Conservation (phyloP, 1,140 invertebrate species). For the Ylistrum balloti region DNA sequence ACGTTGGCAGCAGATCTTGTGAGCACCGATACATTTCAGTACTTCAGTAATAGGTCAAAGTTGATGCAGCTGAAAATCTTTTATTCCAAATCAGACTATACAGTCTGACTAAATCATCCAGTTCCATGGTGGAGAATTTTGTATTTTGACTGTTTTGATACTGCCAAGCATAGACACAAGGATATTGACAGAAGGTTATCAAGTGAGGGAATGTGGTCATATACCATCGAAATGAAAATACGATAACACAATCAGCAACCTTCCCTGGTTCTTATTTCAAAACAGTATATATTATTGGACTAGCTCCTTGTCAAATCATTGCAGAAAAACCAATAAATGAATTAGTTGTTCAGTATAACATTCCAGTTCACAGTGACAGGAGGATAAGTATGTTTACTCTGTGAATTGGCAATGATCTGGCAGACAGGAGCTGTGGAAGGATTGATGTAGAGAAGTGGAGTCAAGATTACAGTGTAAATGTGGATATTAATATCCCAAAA, state of each 20-base stretch:
- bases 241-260: neutral
- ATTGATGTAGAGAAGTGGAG: neutral
- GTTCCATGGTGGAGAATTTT: no score
- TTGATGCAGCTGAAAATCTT: no score
- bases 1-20: no score
- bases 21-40: no score
- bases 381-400: neutral
- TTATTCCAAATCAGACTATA: no score
- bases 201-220: neutral
- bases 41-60: no score
- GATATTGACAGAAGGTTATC: neutral
- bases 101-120: no score
- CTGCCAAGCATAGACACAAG: neutral
- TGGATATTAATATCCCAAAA: neutral
- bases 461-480: neutral
- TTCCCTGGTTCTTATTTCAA: neutral
- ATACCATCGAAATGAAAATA: neutral
- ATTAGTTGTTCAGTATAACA: neutral
- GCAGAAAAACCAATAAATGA: conserved; percentile 32
- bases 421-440: no score
- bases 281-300: conserved; percentile 35
- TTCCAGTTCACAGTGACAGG: neutral
- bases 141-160: no score
- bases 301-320: neutral
- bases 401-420: neutral